Evolutionary conservation across 2,797 vertebrate genomes (phyloP).

Genomic region (Clarias laeviceps): DNA sequence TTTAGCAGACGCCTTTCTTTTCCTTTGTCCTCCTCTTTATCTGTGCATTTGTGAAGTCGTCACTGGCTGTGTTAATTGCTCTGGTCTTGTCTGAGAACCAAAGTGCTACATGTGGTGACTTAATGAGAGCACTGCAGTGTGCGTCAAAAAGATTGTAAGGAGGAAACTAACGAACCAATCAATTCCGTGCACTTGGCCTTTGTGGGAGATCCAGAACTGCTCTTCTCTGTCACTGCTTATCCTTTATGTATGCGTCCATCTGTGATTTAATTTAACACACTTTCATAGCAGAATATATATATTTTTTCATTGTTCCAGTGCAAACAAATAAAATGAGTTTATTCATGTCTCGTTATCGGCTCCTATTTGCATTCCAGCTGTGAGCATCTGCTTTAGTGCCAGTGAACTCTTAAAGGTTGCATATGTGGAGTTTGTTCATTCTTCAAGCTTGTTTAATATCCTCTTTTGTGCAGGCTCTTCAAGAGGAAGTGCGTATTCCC

Average conservation of each 20-base stretch:
- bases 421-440: neutral
- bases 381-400: constrained; percentile 27
- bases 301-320: neutral
- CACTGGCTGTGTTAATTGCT: constrained; percentile 61
- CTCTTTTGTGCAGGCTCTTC: constrained; percentile 79
- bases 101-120: constrained; percentile 50
- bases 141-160: constrained; percentile 49
- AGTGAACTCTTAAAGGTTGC: neutral
- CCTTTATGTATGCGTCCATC: neutral
- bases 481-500: constrained; percentile 87
- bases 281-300: neutral
- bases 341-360: constrained; percentile 18
- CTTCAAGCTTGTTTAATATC: neutral
- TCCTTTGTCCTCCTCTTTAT: constrained; percentile 45
- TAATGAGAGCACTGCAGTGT: constrained; percentile 60
- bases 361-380: constrained; percentile 3
- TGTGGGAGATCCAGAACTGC: neutral
- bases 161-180: constrained; percentile 42
- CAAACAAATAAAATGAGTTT: constrained; percentile 10
- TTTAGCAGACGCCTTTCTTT: constrained; percentile 33
- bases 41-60: constrained; percentile 35
- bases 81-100: constrained; percentile 44
- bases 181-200: constrained; percentile 18
- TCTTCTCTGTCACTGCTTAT: neutral
- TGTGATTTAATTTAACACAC: constrained; percentile 6